Conservation (phyloP, 1,140 invertebrate species). For the Ephestia elutella region DNA sequence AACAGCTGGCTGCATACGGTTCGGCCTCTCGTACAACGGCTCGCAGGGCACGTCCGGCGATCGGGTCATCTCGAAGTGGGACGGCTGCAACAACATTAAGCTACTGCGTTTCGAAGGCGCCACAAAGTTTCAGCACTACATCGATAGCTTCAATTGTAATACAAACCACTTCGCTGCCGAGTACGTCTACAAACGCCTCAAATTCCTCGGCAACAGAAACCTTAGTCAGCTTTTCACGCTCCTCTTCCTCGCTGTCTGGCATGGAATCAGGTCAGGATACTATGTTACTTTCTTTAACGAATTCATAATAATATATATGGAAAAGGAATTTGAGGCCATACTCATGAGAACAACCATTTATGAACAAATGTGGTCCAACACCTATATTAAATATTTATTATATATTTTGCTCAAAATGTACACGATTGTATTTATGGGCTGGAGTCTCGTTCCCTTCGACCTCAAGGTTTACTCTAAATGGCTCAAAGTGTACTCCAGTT, state of each 20-base stretch:
- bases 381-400: conserved; percentile 45
- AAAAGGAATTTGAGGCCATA: conserved; percentile 81
- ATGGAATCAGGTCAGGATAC: conserved; percentile 93
- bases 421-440: conserved; percentile 89
- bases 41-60: conserved; percentile 71
- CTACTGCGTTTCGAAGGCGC: conserved; percentile 84
- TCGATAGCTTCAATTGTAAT: conserved; percentile 93
- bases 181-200: conserved; percentile 94
- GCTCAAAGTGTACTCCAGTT: conserved; percentile 47
- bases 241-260: conserved; percentile 93
- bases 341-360: conserved; percentile 72
- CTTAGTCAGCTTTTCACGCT: conserved; percentile 88
- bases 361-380: conserved; percentile 58
- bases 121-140: conserved; percentile 88
- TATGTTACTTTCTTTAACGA: conserved; percentile 94
- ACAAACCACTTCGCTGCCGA: conserved; percentile 94
- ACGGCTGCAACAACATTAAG: conserved; percentile 91
- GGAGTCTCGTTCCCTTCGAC: conserved; percentile 87
- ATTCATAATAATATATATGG: conserved; percentile 90
- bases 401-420: conserved; percentile 83
- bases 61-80: conserved; percentile 77
- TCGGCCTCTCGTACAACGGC: conserved; percentile 89
- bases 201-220: conserved; percentile 90
- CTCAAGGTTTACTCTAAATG: conserved; percentile 78
- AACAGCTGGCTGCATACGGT: conserved; percentile 75